These are phyloP conservation scores for Phalanger gymnotis DNA, from an alignment of 2,797 vertebrate species.

Conservation along the genomic window DNA sequence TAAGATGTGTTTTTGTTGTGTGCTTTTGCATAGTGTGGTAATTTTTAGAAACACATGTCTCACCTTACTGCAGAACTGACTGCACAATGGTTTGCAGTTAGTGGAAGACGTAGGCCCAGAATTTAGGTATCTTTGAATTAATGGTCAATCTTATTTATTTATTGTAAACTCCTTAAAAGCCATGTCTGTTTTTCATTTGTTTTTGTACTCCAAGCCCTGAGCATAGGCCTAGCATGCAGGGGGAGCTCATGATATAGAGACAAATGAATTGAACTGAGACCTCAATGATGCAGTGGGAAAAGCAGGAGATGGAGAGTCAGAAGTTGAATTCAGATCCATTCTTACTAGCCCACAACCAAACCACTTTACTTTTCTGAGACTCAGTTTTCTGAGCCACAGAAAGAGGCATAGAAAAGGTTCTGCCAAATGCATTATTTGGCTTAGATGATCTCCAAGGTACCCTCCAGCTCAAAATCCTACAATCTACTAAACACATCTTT, in stretches of 20 bases:
- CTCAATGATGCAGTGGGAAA: not conserved
- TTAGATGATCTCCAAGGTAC: not conserved
- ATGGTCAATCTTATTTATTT: not conserved
- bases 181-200: not conserved
- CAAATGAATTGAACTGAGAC: not conserved
- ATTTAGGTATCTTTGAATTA: not conserved
- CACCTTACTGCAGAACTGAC: not conserved
- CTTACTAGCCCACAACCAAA: not conserved
- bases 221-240: accelerated
- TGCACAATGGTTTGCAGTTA: not conserved
- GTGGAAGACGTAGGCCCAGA: not conserved
- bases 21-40: not conserved
- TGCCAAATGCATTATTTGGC: not conserved
- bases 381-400: not conserved
- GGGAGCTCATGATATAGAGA: not conserved
- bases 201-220: not conserved
- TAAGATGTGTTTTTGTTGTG: not conserved
- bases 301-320: not conserved
- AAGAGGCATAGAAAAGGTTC: not conserved
- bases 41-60: not conserved
- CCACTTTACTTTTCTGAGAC: not conserved
- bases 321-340: not conserved
- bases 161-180: not conserved
- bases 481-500: not conserved
- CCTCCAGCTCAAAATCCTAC: not conserved